Conservation (phyloP, 2,797 vertebrate species). For the Coregonus sp. region DNA sequence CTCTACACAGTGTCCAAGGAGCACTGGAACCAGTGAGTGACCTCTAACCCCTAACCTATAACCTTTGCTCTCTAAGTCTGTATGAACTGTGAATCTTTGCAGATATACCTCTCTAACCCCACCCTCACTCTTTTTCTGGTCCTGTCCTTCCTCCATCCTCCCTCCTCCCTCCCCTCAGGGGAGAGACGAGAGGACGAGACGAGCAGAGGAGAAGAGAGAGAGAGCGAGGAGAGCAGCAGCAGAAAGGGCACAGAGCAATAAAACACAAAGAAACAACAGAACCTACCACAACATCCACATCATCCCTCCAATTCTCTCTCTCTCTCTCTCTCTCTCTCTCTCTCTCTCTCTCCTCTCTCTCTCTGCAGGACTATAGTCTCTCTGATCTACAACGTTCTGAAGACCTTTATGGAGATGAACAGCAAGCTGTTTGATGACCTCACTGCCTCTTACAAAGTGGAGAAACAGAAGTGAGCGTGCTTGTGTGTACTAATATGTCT, state of each 20-base stretch:
- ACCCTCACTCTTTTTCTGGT: neutral
- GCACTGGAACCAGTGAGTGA: constrained; percentile 94
- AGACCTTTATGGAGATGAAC: constrained; percentile 97
- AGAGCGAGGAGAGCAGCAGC: too few relatives aligned
- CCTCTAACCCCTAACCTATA: neutral
- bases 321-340: neutral
- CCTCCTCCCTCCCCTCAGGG: neutral
- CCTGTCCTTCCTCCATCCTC: neutral
- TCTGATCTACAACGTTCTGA: constrained; percentile 92
- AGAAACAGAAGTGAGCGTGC: constrained; percentile 81
- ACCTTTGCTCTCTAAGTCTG: neutral
- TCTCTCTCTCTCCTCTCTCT: neutral
- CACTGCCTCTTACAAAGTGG: constrained; percentile 92
- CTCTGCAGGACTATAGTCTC: constrained; percentile 82
- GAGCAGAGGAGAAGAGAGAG: too few relatives aligned
- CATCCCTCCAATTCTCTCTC: too few relatives aligned
- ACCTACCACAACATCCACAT: too few relatives aligned
- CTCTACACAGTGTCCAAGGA: constrained; percentile 94
- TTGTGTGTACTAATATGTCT: neutral
- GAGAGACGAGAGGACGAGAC: too few relatives aligned
- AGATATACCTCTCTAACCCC: neutral
- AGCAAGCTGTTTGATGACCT: constrained; percentile 91
- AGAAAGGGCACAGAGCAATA: too few relatives aligned
- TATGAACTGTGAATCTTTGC: neutral
- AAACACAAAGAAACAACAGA: too few relatives aligned